Conservation (phyloP, 2,888 invertebrate genomes). For the Elgonia sp. region DNA sequence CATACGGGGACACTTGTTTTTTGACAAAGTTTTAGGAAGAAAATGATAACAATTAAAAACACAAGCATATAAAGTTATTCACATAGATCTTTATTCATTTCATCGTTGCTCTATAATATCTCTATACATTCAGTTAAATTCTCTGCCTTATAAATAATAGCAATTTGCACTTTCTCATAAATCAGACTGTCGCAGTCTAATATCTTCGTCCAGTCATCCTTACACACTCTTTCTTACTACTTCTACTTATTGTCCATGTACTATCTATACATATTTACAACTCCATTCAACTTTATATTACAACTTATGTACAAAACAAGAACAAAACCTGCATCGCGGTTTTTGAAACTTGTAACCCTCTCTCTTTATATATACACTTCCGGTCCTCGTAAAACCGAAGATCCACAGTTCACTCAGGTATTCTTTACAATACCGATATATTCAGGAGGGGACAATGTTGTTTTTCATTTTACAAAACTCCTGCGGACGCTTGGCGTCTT, state of each 20-base stretch:
- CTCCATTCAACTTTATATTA: constrained; percentile 70
- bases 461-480: constrained; percentile 71
- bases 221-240: constrained; percentile 67
- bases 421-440: not conserved
- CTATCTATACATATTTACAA: constrained; percentile 80
- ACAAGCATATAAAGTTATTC: constrained; percentile 71
- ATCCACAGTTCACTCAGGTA: constrained; percentile 40
- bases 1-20: too few species aligned
- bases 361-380: constrained; percentile 54
- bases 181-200: constrained; percentile 67
- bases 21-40: too few species aligned
- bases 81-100: constrained; percentile 81
- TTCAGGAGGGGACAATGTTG: constrained; percentile 50
- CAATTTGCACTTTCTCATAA: constrained; percentile 80
- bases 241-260: constrained; percentile 83
- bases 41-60: not conserved
- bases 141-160: constrained; percentile 85
- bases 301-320: constrained; percentile 76
- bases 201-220: constrained; percentile 68
- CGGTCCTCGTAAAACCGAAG: constrained; percentile 81
- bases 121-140: constrained; percentile 85
- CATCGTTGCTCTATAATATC: constrained; percentile 81
- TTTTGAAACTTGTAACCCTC: constrained; percentile 10
- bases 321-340: constrained; percentile 44
- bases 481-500: constrained; percentile 74